phyloP scores from a whole-genome alignment of 2,888 invertebrate species.

The Athalia rosae region DNA sequence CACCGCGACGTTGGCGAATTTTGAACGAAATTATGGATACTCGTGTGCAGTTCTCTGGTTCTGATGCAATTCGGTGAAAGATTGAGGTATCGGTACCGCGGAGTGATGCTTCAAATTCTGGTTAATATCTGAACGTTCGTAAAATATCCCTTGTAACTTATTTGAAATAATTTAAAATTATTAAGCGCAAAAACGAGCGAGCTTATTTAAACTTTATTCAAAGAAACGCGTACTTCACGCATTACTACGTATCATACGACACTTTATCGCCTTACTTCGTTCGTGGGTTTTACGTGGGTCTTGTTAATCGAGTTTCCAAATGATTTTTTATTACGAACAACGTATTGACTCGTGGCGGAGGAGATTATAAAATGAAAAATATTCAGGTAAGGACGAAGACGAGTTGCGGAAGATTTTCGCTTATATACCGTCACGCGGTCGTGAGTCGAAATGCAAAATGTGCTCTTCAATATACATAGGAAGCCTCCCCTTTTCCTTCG shows the following conservation, averaged over 20 bases:
- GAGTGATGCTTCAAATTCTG: not conserved
- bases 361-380: constrained; percentile 49
- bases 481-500: constrained; percentile 37
- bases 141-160: too few species aligned
- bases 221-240: too few species aligned
- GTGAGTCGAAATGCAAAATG: constrained; percentile 37
- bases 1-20: constrained; percentile 67
- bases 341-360: not conserved
- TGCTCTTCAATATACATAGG: constrained; percentile 37
- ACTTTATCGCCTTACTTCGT: too few species aligned
- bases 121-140: too few species aligned
- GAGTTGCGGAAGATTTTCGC: constrained; percentile 36
- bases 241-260: too few species aligned
- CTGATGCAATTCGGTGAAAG: not conserved
- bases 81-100: not conserved
- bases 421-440: constrained; percentile 25
- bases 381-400: constrained; percentile 5
- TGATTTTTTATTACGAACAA: too few species aligned
- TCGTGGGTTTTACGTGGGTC: constrained; percentile 18
- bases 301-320: constrained; percentile 35
- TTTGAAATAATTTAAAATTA: too few species aligned
- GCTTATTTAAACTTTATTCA: too few species aligned
- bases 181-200: too few species aligned
- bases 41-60: constrained; percentile 34
- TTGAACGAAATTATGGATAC: constrained; percentile 63